Conservation (phyloP, 2,797 vertebrate species). For the Lophius americanus region DNA sequence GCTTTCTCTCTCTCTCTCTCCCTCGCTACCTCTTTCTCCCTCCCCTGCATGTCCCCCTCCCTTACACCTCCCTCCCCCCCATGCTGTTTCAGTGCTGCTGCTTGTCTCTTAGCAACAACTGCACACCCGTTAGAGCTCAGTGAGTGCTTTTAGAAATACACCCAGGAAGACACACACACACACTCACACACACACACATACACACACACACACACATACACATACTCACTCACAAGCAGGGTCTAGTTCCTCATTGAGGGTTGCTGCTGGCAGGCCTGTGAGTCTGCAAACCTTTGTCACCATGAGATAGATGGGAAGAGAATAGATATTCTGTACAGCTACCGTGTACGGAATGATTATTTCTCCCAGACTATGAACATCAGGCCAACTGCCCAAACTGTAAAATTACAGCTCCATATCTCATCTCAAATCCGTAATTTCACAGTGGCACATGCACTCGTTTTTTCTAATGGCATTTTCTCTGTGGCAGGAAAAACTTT, state of each 20-base stretch:
- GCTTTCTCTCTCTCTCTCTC: constrained; percentile 43
- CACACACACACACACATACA: constrained; percentile 37
- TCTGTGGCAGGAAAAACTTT: constrained; percentile 45
- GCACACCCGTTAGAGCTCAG: constrained; percentile 91
- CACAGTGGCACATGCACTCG: constrained; percentile 44
- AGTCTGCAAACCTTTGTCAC: constrained; percentile 78
- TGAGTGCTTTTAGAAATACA: constrained; percentile 87
- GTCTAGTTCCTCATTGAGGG: constrained; percentile 76
- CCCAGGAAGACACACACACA: constrained; percentile 73
- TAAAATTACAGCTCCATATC: constrained; percentile 50
- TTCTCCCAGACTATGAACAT: constrained; percentile 56
- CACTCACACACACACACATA: constrained; percentile 44
- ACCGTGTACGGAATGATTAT: constrained; percentile 62
- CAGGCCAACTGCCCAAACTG: constrained; percentile 64
- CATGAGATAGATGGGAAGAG: constrained; percentile 74
- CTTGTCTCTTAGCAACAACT: constrained; percentile 99
- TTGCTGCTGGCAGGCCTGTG: constrained; percentile 78
- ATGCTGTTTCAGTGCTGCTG: constrained; percentile 89
- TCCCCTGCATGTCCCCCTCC: constrained; percentile 32
- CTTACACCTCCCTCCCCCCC: constrained; percentile 71
- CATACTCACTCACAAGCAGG: constrained; percentile 47
- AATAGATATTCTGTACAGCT: constrained; percentile 70
- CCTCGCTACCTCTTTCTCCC: constrained; percentile 1
- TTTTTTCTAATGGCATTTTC: constrained; percentile 7
- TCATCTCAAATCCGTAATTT: constrained; percentile 12